Evolutionary conservation across 2,113 vertebrate species (phyloP), one percentile per base, ranked within the genome.

Genomic region (Hepsetus odoe): DNA sequence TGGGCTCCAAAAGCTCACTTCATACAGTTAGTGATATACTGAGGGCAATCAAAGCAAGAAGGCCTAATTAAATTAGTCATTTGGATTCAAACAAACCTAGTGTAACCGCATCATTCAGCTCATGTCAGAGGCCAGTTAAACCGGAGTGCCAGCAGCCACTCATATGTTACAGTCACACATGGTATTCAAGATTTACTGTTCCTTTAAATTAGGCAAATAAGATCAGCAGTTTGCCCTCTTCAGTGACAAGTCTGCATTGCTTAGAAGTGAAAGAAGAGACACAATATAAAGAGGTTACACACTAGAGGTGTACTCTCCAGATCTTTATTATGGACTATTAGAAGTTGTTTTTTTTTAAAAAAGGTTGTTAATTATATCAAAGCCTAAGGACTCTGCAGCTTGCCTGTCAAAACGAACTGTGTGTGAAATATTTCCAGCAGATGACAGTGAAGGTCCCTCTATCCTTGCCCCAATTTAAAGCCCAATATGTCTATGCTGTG

Each of bases 101-200:
- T 83, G 86, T 84, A 91, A 91, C 86, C 84, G 83, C 87, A 92
- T 92, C 88, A 86, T 88, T 88, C 87, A 87, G 83, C 85, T 89
- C 88, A 90, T 89, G 87, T 87, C 78, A 91, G 91, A 92, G 92
- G 90, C 90, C 91, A 93, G 84, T 91, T 90, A 87, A 90, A 89
- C 85, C 88, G 84, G 32, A 64, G 70, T 10, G 89, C 91, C 89
- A 85, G 71, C 20, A 86, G 89, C 88, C 51, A 80, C 85, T 74
- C 79, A 74, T 58, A 79, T 67, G 72, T 83, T 86, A 81, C 72
- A 85, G 88, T 80, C 84, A 89, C 66, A 76, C 74, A 67, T 22
- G 53, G 28, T 26, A 42, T 61, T 70, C 20, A 40, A 4, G 6
- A 9, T 53, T 32, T 80, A 40, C 40, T 58, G 35, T 4, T 51